Base-by-base conservation (phyloP, 2,797 vertebrate species). In the Crocodylus rhombifer region DNA sequence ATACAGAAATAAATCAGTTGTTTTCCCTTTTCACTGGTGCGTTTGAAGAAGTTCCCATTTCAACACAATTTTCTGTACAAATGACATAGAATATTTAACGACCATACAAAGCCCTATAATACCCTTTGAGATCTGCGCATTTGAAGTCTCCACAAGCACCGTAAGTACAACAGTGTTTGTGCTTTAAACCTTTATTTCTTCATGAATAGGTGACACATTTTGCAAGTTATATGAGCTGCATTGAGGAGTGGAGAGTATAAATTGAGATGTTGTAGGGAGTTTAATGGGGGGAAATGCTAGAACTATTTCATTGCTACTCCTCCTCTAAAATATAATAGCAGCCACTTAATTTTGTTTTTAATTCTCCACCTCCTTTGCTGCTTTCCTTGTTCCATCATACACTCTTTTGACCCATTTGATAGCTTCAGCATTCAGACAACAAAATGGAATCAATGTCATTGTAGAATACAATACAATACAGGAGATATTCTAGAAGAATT, bases 41-140 rank as follows among this genome's bases (percentile, higher is more conserved):
- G 15, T 94, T 93, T 69, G 69, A 21, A 69, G 58, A 90, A 71
- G 92, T 87, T 96, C 82, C 88, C 63, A 92, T n/a, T 75, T 94
- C 30, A 73, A 9, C 3, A 82, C 17, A 23, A 21, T 74, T 80
- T 93, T 25, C 7, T 1, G 30, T 81, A 67, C 7, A 76, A 62
- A 64, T 65, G 14, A 57, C 7, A 9, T 5, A 69, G 57, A 83
- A 93, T 90, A 67, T 30, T 3, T 80, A 88, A 75, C 30, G 85
- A 26, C 51, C 28, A 7, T 84, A 62, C 69, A 67, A 16, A 82
- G 84, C 75, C 16, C 33, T 62, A 64, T 15, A 75, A 20, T 16
- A 58, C 11, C 15, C 21, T 62, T 6, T 17, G 77, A 88, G 15
- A 83, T 51, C 13, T 36, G 20, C 2, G 55, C 77, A 17, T 77